Conservation (phyloP, 2,888 invertebrate species). For the Pterostichus madidus region DNA sequence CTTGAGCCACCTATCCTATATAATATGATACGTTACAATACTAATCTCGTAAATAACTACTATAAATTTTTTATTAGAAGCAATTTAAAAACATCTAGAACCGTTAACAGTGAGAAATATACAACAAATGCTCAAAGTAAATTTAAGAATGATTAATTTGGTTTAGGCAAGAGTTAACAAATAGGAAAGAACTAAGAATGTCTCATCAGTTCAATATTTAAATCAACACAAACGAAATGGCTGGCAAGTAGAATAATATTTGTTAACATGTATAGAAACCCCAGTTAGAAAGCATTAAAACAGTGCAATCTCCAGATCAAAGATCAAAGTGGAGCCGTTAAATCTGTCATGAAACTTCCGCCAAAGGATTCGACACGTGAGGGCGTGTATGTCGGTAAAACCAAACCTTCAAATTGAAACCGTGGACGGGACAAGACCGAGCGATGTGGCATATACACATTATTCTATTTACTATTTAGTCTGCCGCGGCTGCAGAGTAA, state of each 20-base stretch:
- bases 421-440: neutral
- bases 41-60: too few relatives aligned
- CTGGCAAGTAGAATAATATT: conserved; percentile 15
- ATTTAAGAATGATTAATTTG: too few relatives aligned
- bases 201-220: neutral
- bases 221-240: neutral
- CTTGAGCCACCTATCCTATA: too few relatives aligned
- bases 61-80: too few relatives aligned
- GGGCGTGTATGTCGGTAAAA: neutral
- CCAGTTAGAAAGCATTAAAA: conserved; percentile 13
- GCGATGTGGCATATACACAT: conserved; percentile 34
- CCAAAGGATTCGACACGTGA: conserved; percentile 24
- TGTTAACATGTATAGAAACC: conserved; percentile 1
- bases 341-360: conserved; percentile 18
- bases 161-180: too few relatives aligned
- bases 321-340: conserved; percentile 33
- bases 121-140: too few relatives aligned
- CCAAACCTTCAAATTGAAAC: neutral
- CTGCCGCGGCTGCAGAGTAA: conserved; percentile 64
- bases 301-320: conserved; percentile 1
- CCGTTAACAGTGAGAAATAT: too few relatives aligned
- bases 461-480: conserved; percentile 69
- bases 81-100: too few relatives aligned
- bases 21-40: too few relatives aligned
- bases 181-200: too few relatives aligned